Percentiles rank a stretch among this genome's conserved stretches.
Conservation (phyloP, 2,797 vertebrate species). For the Nannoperca australis region DNA sequence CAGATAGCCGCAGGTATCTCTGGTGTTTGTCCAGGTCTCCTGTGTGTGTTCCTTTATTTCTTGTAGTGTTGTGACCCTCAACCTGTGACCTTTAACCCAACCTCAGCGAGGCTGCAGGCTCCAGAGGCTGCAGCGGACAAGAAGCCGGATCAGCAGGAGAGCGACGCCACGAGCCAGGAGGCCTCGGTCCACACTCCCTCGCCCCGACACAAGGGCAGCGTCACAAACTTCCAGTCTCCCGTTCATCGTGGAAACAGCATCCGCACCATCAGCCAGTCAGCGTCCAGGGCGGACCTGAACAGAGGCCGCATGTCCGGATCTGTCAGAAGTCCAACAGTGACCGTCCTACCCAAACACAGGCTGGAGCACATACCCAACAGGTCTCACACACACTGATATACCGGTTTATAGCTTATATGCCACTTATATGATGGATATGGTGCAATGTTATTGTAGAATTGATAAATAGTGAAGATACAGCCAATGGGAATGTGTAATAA, state of each 20-base stretch:
- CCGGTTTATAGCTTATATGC: background rate
- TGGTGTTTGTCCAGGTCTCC: background rate
- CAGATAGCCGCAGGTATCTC: constrained; percentile 91
- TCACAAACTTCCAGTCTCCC: constrained; percentile 86
- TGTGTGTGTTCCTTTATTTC: background rate
- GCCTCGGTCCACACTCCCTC: constrained; percentile 82
- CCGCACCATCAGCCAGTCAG: constrained; percentile 87
- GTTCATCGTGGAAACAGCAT: constrained; percentile 84
- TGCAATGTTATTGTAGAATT: background rate
- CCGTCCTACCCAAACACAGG: constrained; percentile 80
- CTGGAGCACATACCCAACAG: constrained; percentile 81
- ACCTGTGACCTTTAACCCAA: background rate
- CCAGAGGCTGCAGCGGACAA: constrained; percentile 84
- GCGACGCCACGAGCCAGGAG: constrained; percentile 85
- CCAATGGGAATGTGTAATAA: background rate
- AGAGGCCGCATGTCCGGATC: constrained; percentile 66
- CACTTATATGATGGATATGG: background rate
- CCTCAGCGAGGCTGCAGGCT: constrained; percentile 88
- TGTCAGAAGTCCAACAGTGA: constrained; percentile 76
- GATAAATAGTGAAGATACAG: background rate
- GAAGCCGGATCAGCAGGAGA: constrained; percentile 85
- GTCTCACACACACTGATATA: constrained; percentile 68
- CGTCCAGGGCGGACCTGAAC: constrained; percentile 78
- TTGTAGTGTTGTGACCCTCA: background rate
- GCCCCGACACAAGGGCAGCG: constrained; percentile 85